phyloP scores from a whole-genome alignment of 2,888 invertebrate species.

The Polymixis lichenea region DNA sequence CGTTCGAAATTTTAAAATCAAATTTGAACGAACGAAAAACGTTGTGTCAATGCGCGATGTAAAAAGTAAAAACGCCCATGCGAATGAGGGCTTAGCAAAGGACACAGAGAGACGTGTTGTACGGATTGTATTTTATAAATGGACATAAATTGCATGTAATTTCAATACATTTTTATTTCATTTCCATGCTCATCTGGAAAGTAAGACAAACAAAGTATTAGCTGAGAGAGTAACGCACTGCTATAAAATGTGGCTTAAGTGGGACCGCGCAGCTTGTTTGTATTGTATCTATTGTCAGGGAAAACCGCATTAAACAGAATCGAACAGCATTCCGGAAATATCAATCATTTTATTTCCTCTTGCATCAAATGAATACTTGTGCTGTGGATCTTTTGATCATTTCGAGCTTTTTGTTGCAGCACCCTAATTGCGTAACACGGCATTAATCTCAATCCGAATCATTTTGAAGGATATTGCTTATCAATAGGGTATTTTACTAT shows the following conservation, averaged over 20 bases:
- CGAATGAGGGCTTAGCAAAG: background rate
- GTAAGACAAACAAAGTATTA: background rate
- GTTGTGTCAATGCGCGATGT: background rate
- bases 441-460: too few relatives aligned
- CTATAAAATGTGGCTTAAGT: background rate
- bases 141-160: background rate
- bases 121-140: background rate
- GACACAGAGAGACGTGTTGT: background rate
- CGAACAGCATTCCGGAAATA: slow-evolving; percentile 28
- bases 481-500: too few relatives aligned
- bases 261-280: background rate
- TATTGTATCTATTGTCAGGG: slow-evolving; percentile 31
- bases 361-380: slow-evolving; percentile 8
- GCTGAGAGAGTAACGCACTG: background rate
- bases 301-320: slow-evolving; percentile 20
- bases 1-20: background rate
- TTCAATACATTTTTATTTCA: slow-evolving; percentile 13
- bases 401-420: background rate
- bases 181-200: slow-evolving; percentile 21
- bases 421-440: too few relatives aligned
- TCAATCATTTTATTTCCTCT: slow-evolving; percentile 4
- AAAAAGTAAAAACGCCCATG: background rate
- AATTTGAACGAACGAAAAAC: background rate
- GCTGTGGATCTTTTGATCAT: background rate
- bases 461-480: too few relatives aligned